These are phyloP conservation scores for Silurus lanzhouensis DNA, from an alignment of 2,797 vertebrate genomes.

Conservation along the genomic window DNA sequence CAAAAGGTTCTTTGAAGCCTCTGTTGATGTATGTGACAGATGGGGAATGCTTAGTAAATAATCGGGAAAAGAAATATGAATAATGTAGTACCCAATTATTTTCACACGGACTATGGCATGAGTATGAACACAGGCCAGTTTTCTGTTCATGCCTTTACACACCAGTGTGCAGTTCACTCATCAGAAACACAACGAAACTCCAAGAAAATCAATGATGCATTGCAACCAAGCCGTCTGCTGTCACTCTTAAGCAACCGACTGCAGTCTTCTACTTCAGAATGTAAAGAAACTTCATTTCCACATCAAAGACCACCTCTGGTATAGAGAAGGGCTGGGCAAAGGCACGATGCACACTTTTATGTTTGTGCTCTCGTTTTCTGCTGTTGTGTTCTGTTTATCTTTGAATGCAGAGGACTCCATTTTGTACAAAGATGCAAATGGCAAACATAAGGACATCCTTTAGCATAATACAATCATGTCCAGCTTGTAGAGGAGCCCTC, in stretches of 20 bases:
- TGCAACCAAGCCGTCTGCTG: conserved; percentile 56
- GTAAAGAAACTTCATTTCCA: conserved; percentile 84
- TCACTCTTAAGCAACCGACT: conserved; percentile 68
- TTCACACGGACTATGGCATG: neutral
- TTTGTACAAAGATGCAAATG: conserved; percentile 90
- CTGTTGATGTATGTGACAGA: conserved; percentile 3
- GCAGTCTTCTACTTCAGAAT: conserved; percentile 76
- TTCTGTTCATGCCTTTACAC: conserved; percentile 27
- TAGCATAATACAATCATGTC: conserved; percentile 78
- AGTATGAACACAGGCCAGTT: neutral
- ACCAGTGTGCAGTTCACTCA: neutral
- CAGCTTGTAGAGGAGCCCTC: conserved; percentile 73
- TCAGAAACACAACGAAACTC: neutral
- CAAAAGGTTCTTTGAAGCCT: conserved; percentile 9
- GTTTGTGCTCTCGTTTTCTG: conserved; percentile 76
- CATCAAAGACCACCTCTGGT: conserved; percentile 85
- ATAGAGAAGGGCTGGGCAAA: conserved; percentile 71
- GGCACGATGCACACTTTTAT: conserved; percentile 87
- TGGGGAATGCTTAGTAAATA: conserved; percentile 9
- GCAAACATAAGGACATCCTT: conserved; percentile 79
- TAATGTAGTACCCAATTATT: conserved; percentile 12
- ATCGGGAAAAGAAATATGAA: neutral
- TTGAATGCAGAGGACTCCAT: conserved; percentile 87
- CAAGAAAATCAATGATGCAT: conserved; percentile 35
- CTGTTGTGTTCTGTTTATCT: conserved; percentile 70